A percentile compares a stretch with the other conserved stretches of the same genome.
Evolutionary conservation across 2,797 vertebrate species (phyloP).

Genomic region (Rachycentron canadum): DNA sequence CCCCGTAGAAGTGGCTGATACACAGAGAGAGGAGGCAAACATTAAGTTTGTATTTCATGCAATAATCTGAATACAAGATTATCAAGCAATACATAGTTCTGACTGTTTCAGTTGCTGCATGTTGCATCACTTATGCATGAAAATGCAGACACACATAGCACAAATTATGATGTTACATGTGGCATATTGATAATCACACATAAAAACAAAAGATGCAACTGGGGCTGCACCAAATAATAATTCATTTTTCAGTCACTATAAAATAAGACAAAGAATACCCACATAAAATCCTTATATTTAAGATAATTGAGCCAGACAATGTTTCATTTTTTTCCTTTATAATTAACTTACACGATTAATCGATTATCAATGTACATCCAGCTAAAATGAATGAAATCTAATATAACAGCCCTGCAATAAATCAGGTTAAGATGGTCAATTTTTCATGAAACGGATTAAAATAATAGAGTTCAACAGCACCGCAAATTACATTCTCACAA

Average conservation of each 20-base stretch:
- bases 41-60: neutral
- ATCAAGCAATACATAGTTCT: conserved; percentile 23
- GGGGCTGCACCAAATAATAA: neutral
- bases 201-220: conserved; percentile 17
- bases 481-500: neutral
- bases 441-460: neutral
- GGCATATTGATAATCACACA: conserved; percentile 20
- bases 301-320: neutral
- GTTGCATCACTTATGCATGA: conserved; percentile 53
- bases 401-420: neutral
- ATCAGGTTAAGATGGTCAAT: neutral
- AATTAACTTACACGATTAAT: neutral
- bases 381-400: neutral
- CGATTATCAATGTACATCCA: neutral
- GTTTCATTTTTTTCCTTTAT: neutral
- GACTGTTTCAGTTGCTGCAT: conserved; percentile 52
- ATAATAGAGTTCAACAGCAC: neutral
- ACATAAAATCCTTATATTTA: neutral
- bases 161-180: conserved; percentile 1
- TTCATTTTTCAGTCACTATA: neutral
- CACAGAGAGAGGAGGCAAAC: conserved; percentile 28
- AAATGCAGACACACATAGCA: conserved; percentile 43
- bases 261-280: neutral
- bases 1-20: conserved; percentile 95
- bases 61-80: neutral